These are phyloP conservation scores for Drosophila helvetica DNA, from an alignment of 2,888 invertebrate species.

Conservation along the genomic window DNA sequence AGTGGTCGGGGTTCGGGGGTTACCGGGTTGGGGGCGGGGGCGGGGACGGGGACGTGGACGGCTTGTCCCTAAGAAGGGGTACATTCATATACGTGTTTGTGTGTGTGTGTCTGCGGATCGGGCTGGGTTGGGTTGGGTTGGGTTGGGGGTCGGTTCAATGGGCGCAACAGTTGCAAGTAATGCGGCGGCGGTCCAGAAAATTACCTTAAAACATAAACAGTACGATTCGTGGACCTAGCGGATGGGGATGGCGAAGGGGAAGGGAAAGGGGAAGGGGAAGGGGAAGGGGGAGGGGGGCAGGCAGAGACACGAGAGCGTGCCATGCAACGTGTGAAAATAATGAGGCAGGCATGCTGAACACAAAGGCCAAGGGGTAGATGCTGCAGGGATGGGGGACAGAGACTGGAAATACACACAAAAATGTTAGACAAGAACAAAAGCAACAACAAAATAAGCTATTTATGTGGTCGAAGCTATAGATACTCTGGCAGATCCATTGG, in stretches of 20 bases:
- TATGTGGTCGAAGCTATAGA: neutral
- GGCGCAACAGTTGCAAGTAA: conserved; percentile 75
- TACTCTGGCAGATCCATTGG: neutral
- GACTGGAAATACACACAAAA: conserved; percentile 17
- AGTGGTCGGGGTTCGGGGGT: neutral
- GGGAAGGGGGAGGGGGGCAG: neutral
- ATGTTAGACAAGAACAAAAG: neutral
- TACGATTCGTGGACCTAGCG: conserved; percentile 1
- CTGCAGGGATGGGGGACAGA: conserved; percentile 12
- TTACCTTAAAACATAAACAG: conserved; percentile 73
- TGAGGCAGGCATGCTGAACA: conserved; percentile 70
- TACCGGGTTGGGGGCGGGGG: neutral
- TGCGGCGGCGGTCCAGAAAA: conserved; percentile 67
- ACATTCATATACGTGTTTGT: neutral
- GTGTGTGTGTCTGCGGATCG: too few species aligned
- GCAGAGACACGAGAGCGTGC: conserved; percentile 46
- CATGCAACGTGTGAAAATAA: conserved; percentile 76
- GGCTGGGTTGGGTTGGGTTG: too few species aligned
- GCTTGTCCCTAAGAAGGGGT: neutral
- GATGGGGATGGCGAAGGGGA: neutral
- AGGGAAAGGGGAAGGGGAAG: neutral
- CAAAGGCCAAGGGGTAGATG: conserved; percentile 49
- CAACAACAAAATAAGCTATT: conserved; percentile 12
- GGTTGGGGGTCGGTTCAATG: conserved; percentile 27
- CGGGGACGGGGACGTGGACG: too few species aligned